Evolutionary conservation across 1,140 invertebrate species (phyloP).

Genomic region (Drosophila navojoa): DNA sequence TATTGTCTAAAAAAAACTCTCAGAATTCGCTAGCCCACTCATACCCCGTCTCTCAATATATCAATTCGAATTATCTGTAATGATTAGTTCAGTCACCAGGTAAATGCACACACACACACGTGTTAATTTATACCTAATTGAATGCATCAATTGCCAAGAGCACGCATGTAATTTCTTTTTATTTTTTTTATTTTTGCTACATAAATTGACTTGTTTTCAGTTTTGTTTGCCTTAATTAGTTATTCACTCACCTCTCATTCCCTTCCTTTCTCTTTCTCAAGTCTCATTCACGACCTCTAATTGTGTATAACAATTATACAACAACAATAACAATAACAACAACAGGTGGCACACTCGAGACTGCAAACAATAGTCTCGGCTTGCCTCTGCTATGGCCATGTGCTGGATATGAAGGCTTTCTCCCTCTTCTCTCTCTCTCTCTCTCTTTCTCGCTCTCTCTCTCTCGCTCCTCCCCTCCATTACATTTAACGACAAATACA

Average conservation of each 20-base stretch:
- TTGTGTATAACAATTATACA: constrained; percentile 32
- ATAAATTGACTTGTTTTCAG: constrained; percentile 11
- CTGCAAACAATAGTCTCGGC: constrained; percentile 4
- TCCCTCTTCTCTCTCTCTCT: too few species aligned
- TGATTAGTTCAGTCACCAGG: too few species aligned
- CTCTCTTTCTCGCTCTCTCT: too few species aligned
- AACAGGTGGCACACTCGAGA: constrained; percentile 22
- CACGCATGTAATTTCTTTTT: not conserved
- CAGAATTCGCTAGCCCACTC: too few species aligned
- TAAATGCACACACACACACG: too few species aligned
- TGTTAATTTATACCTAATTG: not conserved
- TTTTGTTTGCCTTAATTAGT: constrained; percentile 33
- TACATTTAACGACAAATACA: constrained; percentile 62
- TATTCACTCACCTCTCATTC: not conserved
- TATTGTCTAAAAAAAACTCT: too few species aligned
- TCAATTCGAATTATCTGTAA: too few species aligned
- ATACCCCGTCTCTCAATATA: too few species aligned
- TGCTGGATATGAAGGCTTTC: constrained; percentile 9
- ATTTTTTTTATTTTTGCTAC: not conserved
- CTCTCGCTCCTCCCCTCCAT: constrained; percentile 2
- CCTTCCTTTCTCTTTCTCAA: not conserved
- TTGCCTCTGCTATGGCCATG: not conserved
- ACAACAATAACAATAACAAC: constrained; percentile 1
- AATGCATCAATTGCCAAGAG: not conserved
- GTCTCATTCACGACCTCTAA: constrained; percentile 20